Base-by-base conservation (phyloP, 1,140 invertebrate species). In the Plodia interpunctella region DNA sequence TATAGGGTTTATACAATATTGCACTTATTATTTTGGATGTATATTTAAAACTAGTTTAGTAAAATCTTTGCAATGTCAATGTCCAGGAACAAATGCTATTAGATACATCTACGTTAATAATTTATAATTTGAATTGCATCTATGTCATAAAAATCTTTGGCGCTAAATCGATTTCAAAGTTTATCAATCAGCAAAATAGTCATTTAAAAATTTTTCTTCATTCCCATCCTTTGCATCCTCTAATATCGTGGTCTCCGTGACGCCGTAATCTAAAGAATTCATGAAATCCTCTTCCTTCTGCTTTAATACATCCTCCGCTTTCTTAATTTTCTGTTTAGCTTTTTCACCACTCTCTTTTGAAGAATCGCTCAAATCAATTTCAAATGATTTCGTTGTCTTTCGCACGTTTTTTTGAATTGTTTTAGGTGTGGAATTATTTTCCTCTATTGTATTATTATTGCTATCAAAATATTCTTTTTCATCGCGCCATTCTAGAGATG, bases 221-320 rank as follows among this genome's bases (percentile, higher is more conserved):
- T 52, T 59, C 6, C 28, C 25, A 20, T 78, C 80, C 49, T 74
- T 85, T 11, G 57, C 15, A 5, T 63, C 69, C 0, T 79, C 78
- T n/a, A 68, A 49, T 10, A 74, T 70, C 13, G 60, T 21, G 59
- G 61, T 76, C 13, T 80, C 77, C 5, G 68, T 78, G 6, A 57
- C 72, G 53, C 58, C 72, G 53, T 82, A 80, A 56, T 83, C 81
- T 5, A 82, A 60, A 1, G 79, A 78, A 61, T 80, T 83, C 4
- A 80, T 56, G 4, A 79, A 57, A 61, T 78, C 63, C 57, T 74
- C 70, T 60, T 79, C 66, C 53, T 75, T 81, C 15, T 66, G 70
- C 18, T 62, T 54, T 35, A 74, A 63, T 18, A 73, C 53, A 17
- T 78, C 55, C 55, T 74, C 68, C 11, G 30, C 6, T 1, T 55